Evolutionary conservation across 2,797 vertebrate species (phyloP).

Genomic region (Vipera ursinii): DNA sequence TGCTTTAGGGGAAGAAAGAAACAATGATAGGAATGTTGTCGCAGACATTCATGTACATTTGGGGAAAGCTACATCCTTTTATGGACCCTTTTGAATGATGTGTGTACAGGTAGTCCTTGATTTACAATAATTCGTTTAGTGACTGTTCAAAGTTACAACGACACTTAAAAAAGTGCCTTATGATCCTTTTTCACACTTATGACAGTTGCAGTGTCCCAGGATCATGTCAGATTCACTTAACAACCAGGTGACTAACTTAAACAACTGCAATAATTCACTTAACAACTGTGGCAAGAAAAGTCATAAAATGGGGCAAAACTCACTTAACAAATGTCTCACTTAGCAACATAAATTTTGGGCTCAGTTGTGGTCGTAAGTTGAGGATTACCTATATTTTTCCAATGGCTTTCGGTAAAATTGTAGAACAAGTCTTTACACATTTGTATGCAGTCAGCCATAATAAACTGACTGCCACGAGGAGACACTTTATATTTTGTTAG

Average conservation of each 20-base stretch:
- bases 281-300: not conserved
- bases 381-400: not conserved
- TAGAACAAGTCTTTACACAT: not conserved
- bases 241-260: not conserved
- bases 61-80: not conserved
- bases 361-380: not conserved
- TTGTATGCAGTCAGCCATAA: not conserved
- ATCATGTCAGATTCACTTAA: not conserved
- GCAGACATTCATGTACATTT: not conserved
- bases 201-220: not conserved
- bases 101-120: not conserved
- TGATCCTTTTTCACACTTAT: not conserved
- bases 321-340: not conserved
- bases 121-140: not conserved
- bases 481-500: not conserved
- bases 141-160: not conserved
- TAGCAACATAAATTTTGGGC: not conserved
- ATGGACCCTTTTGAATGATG: not conserved
- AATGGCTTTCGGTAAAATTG: not conserved
- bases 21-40: conserved; percentile 4
- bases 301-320: not conserved
- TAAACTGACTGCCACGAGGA: not conserved
- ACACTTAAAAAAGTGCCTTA: not conserved
- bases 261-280: not conserved
- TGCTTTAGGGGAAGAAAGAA: conserved; percentile 10